Evolutionary conservation across 2,888 invertebrate species (phyloP), one percentile per base, ranked within the genome.

Genomic region (Autographa gamma): DNA sequence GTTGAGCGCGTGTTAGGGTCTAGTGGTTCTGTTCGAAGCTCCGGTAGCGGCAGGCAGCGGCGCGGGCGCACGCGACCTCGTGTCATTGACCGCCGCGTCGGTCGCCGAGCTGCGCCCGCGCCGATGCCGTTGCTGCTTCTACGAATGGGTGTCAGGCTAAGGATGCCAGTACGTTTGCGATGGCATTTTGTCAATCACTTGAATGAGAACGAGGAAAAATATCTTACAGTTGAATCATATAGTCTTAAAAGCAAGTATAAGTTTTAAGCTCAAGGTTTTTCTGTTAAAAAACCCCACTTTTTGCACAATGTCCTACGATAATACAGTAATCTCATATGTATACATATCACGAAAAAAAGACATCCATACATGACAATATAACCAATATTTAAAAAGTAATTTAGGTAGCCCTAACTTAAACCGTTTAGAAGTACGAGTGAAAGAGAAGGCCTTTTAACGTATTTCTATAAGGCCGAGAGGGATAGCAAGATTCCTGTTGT

Each of bases 1-100:
- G 77, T 70, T 48, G 64, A 64, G 71, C 77, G 76, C 69, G 67
- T 74, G 74, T 74, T 81, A 72, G 74, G 78, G 75, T 83, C 79
- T 76, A 74, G 73, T 77, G 84, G 77, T 69, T 71, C 66, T 79
- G 63, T 66, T 66, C 70, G 75, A 73, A 82, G 84, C 84, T 79
- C 82, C 84, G 80, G 89, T 82, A 87, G 86, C 82, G 82, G 82
- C 83, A 80, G 78, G 83, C 82, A 73, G 75, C 74, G 82, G 76
- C 80, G 84, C 77, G 78, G 79, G 89, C 90, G 93, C 93, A 92
- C 93, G 94, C 93, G 93, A 93, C 93, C 91, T 88, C 89, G 90
- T 89, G 94, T 93, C 94, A 89, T 90, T 93, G 94, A 94, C 93
- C 94, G 89, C 86, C 68, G 84, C 80, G 79, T 58, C 74, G 60